Base-by-base conservation (phyloP, 2,888 invertebrate species). In the Drosophila paranaensis region DNA sequence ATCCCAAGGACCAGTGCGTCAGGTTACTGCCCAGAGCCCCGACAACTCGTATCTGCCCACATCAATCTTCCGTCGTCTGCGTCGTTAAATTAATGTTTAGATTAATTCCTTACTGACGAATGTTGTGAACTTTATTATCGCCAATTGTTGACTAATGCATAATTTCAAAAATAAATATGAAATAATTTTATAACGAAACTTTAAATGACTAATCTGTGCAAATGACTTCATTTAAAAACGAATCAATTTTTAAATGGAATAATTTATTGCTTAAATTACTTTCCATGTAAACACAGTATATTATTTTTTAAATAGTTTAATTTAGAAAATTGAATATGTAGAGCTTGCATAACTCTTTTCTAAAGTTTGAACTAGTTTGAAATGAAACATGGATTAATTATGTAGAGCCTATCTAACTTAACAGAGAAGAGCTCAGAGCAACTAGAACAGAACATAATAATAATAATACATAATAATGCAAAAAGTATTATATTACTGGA, bases 21-120 rank as follows among this genome's bases (percentile, higher is more conserved):
- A 76, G 62, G 76, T 64, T 46, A 55, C 39, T 6, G 76, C 81
- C 14, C 71, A 72, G 6, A 33, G 63, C n/a, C 88, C 87, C 33
- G 78, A 71, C 35, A 82, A 81, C 42, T 48, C 85, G 0, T 90
- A 90, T 60, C 76, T 90, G 75, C 90, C 90, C 45, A 81, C 89
- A 10, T 90, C 90, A 6, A 68, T 91, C 45, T 82, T 90, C 81
- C 90, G 90, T 74, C 88, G 86, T n/a, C 76, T 83, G 72, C 79
- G 83, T 43, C 69, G 72, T 35, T 88, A 88, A 78, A 25, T 27
- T 37, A 13, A 20, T 14, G 6, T 27, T 20, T 48, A 68, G 69
- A 45, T 63, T 64, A 63, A 75, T 67, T 53, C 30, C 14, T 40
- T 50, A 30, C 39, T 48, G 63, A 69, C 64, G 50, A 71, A 71